Evolutionary conservation across 2,888 invertebrate genomes (phyloP), one percentile per base, ranked within the genome.

Genomic region (Hoplodrina blanda): DNA sequence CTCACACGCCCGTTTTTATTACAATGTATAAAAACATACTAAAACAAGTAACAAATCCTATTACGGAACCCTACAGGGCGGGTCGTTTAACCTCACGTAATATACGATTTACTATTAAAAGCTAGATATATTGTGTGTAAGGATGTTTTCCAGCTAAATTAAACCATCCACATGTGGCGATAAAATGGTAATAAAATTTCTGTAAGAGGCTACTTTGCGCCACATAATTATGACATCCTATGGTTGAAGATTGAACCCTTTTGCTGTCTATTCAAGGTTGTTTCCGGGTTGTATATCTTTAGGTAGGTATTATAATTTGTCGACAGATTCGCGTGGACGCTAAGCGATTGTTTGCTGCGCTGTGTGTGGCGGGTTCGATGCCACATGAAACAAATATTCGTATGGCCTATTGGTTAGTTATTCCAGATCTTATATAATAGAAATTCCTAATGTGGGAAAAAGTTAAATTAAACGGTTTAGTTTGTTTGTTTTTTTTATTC

Each of bases 41-140:
- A 83, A 83, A 85, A 85, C 81, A 78, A 78, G 78, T 81, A 71
- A 83, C 84, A 85, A 83, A 83, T 85, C 84, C 78, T 83, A 85
- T 85, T 83, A 85, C 53, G 46, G 76, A 69, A 67, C 81, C 80
- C 73, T 73, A 70, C 72, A 74, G 73, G 52, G 72, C 62, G 25
- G 74, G 69, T 83, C 84, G 78, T 85, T 75, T 83, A 69, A 70
- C 81, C 71, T 67, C 72, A 65, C 64, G 60, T 69, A 68, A 77
- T 66, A 75, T 69, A 71, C 70, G 56, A 68, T 73, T 73, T 74
- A 76, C 73, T 85, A 73, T 71, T 59, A 72, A 72, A 60, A 69
- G 33, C 60, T 54, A 71, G 55, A 64, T 71, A 73, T 53, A 60
- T 56, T 17, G 44, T 63, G 25, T 64, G 49, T 52, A 66, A 49